phyloP scores from a whole-genome alignment of 2,113 vertebrate genomes.

The Choloepus hoffmanni region DNA sequence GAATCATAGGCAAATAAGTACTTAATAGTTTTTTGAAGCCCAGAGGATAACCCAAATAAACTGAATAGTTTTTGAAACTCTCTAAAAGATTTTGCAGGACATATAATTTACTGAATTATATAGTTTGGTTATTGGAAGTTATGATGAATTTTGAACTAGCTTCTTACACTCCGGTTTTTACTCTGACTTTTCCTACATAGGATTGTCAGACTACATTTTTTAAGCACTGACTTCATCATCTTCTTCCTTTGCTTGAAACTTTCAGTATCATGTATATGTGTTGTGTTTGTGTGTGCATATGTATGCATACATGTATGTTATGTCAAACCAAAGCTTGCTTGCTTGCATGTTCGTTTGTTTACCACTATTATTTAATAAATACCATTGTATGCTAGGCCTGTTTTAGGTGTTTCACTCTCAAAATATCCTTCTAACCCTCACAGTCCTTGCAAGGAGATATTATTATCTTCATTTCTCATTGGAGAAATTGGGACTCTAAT shows the following conservation, averaged over 20 bases:
- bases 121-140: constrained; percentile 43
- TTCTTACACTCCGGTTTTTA: not conserved
- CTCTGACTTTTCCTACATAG: not conserved
- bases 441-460: not conserved
- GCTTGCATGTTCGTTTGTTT: not conserved
- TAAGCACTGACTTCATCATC: not conserved
- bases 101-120: constrained; percentile 1
- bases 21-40: constrained; percentile 29
- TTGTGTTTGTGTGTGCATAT: not conserved
- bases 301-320: not conserved
- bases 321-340: not conserved
- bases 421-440: not conserved
- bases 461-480: constrained; percentile 5
- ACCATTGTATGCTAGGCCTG: not conserved
- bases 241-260: constrained; percentile 2
- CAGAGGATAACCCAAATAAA: constrained; percentile 25
- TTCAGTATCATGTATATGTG: not conserved
- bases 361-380: not conserved
- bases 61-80: constrained; percentile 20
- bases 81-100: not conserved
- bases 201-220: not conserved
- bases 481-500: not conserved
- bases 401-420: constrained; percentile 2
- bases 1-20: not conserved
- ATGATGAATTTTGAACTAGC: not conserved